Conservation (phyloP, 2,113 vertebrate species). For the Siniperca chuatsi region DNA sequence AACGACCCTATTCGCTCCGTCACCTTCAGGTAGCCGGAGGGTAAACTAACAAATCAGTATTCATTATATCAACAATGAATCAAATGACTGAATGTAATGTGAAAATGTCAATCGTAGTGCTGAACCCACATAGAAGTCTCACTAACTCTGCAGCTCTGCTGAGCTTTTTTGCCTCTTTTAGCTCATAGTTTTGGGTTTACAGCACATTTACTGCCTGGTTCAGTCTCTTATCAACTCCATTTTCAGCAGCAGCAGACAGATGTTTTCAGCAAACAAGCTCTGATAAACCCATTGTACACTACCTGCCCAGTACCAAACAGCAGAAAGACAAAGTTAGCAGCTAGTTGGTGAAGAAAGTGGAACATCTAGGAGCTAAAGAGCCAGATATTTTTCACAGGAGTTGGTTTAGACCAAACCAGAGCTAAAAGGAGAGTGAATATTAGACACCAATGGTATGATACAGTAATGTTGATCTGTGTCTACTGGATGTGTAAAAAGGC, state of each 20-base stretch:
- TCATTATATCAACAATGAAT: background rate
- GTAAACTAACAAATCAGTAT: background rate
- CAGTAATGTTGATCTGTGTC: background rate
- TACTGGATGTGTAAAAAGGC: background rate
- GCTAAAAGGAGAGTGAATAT: no score
- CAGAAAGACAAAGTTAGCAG: background rate
- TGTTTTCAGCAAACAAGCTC: no score
- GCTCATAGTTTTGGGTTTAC: no score
- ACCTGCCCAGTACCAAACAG: background rate
- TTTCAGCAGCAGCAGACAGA: background rate
- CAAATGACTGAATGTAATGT: background rate
- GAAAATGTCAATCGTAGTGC: background rate
- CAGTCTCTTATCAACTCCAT: no score
- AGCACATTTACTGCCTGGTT: no score
- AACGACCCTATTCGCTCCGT: constrained; percentile 87
- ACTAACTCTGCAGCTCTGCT: background rate
- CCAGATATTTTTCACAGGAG: background rate
- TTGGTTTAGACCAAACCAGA: no score
- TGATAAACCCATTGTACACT: no score
- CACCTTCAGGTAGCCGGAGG: constrained; percentile 87
- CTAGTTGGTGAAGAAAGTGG: background rate
- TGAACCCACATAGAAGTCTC: background rate
- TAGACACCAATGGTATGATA: no score
- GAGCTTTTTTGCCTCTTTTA: no score
- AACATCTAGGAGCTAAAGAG: background rate